Base-by-base conservation (phyloP, 1,140 invertebrate genomes). In the Carposina sasakii region DNA sequence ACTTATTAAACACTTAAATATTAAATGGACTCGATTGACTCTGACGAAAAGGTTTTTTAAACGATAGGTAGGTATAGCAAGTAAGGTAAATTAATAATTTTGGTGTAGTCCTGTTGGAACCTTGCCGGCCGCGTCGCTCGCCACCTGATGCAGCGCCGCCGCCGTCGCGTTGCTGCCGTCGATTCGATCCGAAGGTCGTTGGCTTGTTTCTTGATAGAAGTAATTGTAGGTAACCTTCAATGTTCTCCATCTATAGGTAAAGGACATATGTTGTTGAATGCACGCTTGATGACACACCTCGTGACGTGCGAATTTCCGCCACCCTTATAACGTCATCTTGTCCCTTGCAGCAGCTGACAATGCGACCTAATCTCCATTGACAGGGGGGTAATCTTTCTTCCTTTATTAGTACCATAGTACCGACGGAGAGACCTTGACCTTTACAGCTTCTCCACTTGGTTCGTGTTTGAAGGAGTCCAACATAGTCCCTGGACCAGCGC, bases 381-480 rank as follows among this genome's bases (percentile, higher is more conserved):
- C 36, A 39, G 16, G 36, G 20, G 13, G 17, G 36, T 5, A 39
- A 20, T 3, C 19, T 17, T 5, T 39, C 36, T 8, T 39, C 36
- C 10, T 39, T 39, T 17, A 39, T 22, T 5, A 39, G 17, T 2
- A 39, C 36, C 19, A 39, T 15, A 8, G 36, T 39, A 13, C 19
- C 19, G 3, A 10, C 19, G 12, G 17, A 9, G 6, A 39, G 17
- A 5, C 9, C 22, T 1, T 17, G 36, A 10, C 36, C 36, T 10
- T 39, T 39, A 9, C 19, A 39, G 10, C 36, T 39, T 10, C 36
- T 6, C 36, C 36, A 39, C 36, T 39, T 39, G 16, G 20, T 22
- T 10, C 36, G 36, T 22, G 6, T 9, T 20, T 39, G 36, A 3
- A 39, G 19, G 15, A 21, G 6, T 8, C 36, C 36, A 8, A 39